These are phyloP conservation scores for Drosophila nasuta DNA, from an alignment of 1,140 invertebrate species.

Conservation along the genomic window DNA sequence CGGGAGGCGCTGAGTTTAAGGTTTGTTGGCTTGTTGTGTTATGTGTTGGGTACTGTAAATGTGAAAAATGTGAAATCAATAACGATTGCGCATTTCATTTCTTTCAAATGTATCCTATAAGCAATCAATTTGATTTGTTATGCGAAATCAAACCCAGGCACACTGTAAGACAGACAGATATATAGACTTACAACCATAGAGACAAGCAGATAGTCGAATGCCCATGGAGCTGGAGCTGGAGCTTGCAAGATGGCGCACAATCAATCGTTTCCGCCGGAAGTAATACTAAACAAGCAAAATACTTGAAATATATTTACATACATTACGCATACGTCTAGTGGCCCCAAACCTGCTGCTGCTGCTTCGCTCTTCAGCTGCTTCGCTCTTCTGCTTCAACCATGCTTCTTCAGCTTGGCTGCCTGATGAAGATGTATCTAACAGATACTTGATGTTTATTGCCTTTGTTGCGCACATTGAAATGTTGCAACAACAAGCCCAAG, in stretches of 20 bases:
- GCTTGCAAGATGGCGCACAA: slow-evolving; percentile 61
- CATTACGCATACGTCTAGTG: slow-evolving; percentile 79
- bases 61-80: slow-evolving; percentile 78
- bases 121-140: slow-evolving; percentile 83
- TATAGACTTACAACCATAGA: slow-evolving; percentile 10
- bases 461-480: slow-evolving; percentile 70
- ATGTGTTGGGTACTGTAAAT: slow-evolving; percentile 36
- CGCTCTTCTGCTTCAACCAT: too few species aligned
- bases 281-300: slow-evolving; percentile 80
- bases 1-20: slow-evolving; percentile 8
- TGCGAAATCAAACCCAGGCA: slow-evolving; percentile 57
- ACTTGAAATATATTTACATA: slow-evolving; percentile 83
- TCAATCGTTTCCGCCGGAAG: slow-evolving; percentile 80
- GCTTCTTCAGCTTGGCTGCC: slow-evolving; percentile 39
- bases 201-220: slow-evolving; percentile 33
- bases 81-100: slow-evolving; percentile 76
- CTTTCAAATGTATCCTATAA: slow-evolving; percentile 68
- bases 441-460: slow-evolving; percentile 82
- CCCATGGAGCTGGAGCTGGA: slow-evolving; percentile 18
- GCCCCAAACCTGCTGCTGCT: slow-evolving; percentile 26
- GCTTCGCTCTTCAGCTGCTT: neutral
- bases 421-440: slow-evolving; percentile 82
- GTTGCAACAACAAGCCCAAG: slow-evolving; percentile 44
- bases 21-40: neutral
- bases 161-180: slow-evolving; percentile 17